Evolutionary conservation across 2,797 vertebrate species (phyloP).

Genomic region (Phaenicophaeus curvirostris): DNA sequence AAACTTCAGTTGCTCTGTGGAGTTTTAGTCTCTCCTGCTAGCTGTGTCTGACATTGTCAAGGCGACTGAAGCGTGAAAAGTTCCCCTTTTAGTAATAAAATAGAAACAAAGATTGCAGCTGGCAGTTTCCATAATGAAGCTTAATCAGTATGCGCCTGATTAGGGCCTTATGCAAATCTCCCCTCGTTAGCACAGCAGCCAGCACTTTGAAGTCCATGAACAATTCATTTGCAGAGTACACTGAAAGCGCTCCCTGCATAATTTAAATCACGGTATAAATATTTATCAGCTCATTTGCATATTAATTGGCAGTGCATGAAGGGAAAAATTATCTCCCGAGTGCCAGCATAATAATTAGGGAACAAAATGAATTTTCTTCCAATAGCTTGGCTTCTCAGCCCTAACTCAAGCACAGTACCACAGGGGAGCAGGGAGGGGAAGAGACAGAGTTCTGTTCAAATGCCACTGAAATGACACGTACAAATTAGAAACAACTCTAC

Average conservation of each 20-base stretch:
- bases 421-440: slow-evolving; percentile 71
- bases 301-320: slow-evolving; percentile 96
- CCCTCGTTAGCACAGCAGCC: slow-evolving; percentile 97
- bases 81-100: slow-evolving; percentile 94
- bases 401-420: slow-evolving; percentile 79
- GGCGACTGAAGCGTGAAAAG: slow-evolving; percentile 95
- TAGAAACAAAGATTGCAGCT: slow-evolving; percentile 99
- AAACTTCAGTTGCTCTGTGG: slow-evolving; percentile 84
- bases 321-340: slow-evolving; percentile 86
- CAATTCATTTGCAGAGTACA: slow-evolving; percentile 97
- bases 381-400: slow-evolving; percentile 85
- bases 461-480: slow-evolving; percentile 79
- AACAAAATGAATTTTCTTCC: slow-evolving; percentile 86
- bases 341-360: slow-evolving; percentile 87
- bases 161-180: slow-evolving; percentile 99
- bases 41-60: slow-evolving; percentile 90
- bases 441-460: slow-evolving; percentile 78
- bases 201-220: slow-evolving; percentile 99
- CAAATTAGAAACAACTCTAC: slow-evolving; percentile 82
- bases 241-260: slow-evolving; percentile 98
- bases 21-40: slow-evolving; percentile 83
- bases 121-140: slow-evolving; percentile 99
- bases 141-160: slow-evolving; percentile 99
- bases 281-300: slow-evolving; percentile 99
- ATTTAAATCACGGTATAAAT: slow-evolving; percentile 98